Conservation (phyloP, 2,113 vertebrate genomes). For the Arvicanthis niloticus region DNA sequence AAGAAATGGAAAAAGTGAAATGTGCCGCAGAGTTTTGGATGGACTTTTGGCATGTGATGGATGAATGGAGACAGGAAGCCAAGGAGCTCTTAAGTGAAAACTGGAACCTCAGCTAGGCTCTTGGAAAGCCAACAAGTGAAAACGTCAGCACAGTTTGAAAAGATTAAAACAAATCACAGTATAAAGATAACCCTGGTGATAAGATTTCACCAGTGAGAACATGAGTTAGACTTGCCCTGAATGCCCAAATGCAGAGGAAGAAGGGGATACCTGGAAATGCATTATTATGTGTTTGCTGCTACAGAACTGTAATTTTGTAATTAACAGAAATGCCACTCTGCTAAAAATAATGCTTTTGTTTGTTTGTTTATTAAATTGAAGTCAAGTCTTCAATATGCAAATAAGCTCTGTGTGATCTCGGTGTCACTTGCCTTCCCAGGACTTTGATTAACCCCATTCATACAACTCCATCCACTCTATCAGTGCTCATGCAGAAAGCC, state of each 20-base stretch:
- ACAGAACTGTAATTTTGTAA: background rate
- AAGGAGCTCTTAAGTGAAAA: constrained; percentile 58
- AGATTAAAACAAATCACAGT: constrained; percentile 59
- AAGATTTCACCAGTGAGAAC: constrained; percentile 9
- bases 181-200: constrained; percentile 46
- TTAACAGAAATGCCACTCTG: background rate
- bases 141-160: constrained; percentile 69
- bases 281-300: background rate
- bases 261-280: background rate
- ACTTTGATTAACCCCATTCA: too few species aligned
- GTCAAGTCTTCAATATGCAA: constrained; percentile 9
- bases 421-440: background rate
- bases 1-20: constrained; percentile 82
- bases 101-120: constrained; percentile 20
- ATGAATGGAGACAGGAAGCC: constrained; percentile 74
- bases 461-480: background rate
- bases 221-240: background rate
- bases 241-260: background rate
- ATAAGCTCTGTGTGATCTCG: background rate
- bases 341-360: background rate
- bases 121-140: constrained; percentile 66
- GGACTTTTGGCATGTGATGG: constrained; percentile 71
- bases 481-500: background rate
- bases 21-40: constrained; percentile 67
- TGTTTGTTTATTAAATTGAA: background rate